Conservation (phyloP, 2,888 invertebrate species). For the Smittia sp. region DNA sequence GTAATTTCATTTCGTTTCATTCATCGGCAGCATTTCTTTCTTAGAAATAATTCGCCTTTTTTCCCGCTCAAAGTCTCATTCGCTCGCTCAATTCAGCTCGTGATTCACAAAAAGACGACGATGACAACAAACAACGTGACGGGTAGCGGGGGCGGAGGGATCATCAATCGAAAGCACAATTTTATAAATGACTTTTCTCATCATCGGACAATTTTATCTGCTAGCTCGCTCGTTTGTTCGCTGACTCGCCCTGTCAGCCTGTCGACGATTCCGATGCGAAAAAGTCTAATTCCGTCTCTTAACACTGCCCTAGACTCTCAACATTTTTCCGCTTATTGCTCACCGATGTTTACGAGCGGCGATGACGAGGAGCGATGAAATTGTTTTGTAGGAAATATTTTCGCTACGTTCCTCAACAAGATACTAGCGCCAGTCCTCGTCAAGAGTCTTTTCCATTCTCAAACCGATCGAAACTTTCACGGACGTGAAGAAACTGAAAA, state of each 20-base stretch:
- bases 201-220: not conserved
- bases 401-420: not conserved
- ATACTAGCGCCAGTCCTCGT: not conserved
- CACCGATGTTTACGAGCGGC: not conserved
- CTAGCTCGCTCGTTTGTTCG: not conserved
- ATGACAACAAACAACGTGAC: not conserved
- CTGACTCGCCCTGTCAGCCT: not conserved
- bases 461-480: too few species aligned
- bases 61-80: too few species aligned
- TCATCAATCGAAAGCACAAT: conserved; percentile 27
- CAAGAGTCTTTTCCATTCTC: too few species aligned
- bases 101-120: too few species aligned
- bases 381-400: not conserved
- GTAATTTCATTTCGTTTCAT: too few species aligned
- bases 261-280: not conserved
- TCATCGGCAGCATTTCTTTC: too few species aligned
- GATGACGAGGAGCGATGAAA: not conserved
- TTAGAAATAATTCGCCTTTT: too few species aligned
- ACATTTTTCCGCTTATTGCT: not conserved
- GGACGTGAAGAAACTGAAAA: not conserved
- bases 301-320: conserved; percentile 1
- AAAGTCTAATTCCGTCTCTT: conserved; percentile 2
- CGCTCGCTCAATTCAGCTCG: too few species aligned
- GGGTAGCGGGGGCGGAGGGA: not conserved
- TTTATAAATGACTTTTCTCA: conserved; percentile 10